Evolutionary conservation across 2,113 vertebrate genomes (phyloP).

Genomic region (Urocolius indicus): DNA sequence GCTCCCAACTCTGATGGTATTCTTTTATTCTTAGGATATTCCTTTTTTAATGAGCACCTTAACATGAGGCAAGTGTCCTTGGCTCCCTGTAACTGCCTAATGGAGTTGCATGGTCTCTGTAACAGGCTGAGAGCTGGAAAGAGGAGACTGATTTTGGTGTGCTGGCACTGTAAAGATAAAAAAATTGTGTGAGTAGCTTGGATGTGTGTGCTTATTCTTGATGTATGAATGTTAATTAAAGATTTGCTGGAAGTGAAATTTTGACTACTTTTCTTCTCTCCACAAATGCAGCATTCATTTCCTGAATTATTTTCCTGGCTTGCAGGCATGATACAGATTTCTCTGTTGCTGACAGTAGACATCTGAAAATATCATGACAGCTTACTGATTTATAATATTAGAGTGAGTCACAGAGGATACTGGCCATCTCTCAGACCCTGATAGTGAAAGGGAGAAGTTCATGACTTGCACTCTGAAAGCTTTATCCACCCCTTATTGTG

Average conservation of each 20-base stretch:
- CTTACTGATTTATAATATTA: background rate
- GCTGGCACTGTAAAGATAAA: slow-evolving; percentile 7
- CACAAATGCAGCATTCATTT: slow-evolving; percentile 6
- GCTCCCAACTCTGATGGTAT: background rate
- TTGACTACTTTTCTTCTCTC: background rate
- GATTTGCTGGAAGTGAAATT: slow-evolving; percentile 25
- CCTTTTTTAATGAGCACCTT: background rate
- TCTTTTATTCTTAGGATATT: background rate
- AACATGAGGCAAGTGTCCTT: background rate
- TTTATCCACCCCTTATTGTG: background rate
- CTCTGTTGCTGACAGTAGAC: background rate
- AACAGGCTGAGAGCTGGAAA: background rate
- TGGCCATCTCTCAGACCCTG: background rate
- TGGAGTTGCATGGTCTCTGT: background rate
- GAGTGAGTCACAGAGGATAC: background rate
- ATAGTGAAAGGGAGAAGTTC: background rate
- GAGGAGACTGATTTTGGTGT: background rate
- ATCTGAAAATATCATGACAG: slow-evolving; percentile 6
- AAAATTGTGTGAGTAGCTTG: background rate
- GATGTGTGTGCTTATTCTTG: background rate
- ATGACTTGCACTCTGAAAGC: background rate
- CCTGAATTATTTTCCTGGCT: slow-evolving; percentile 38
- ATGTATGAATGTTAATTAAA: background rate
- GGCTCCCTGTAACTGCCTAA: background rate
- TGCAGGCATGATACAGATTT: slow-evolving; percentile 9